These are phyloP conservation scores for Laupala kohalensis DNA, from an alignment of 1,140 invertebrate genomes.

Conservation along the genomic window DNA sequence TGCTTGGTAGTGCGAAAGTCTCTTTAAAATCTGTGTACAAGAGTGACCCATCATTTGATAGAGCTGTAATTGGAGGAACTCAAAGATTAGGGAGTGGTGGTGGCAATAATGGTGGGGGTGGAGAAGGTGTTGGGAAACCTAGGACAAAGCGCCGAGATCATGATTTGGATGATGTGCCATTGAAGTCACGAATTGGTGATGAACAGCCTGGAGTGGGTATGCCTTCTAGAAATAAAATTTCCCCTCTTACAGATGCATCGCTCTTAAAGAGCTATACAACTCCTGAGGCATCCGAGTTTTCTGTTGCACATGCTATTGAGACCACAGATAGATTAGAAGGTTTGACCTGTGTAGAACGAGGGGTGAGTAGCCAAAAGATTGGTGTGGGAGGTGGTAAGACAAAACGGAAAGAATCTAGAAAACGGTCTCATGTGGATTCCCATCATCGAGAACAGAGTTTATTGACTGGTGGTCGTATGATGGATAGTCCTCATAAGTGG, in stretches of 20 bases:
- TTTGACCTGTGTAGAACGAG: background rate
- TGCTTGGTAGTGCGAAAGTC: slow-evolving; percentile 10
- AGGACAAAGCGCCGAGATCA: slow-evolving; percentile 12
- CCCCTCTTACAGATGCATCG: background rate
- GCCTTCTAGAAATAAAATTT: background rate
- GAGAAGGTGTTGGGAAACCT: slow-evolving; percentile 9
- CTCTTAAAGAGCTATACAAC: background rate
- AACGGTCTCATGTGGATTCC: slow-evolving; percentile 4
- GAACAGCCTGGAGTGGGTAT: background rate
- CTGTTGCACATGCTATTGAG: background rate
- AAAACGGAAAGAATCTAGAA: slow-evolving; percentile 11
- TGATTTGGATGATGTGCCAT: slow-evolving; percentile 16
- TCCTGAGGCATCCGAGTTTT: background rate
- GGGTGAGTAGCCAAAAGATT: background rate
- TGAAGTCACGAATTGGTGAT: slow-evolving; percentile 12
- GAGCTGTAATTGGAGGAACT: background rate
- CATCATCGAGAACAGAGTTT: slow-evolving; percentile 12
- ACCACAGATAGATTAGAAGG: background rate
- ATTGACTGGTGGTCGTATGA: slow-evolving; percentile 12
- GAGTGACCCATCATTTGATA: slow-evolving; percentile 5
- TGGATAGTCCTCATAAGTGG: slow-evolving; percentile 1
- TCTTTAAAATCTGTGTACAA: slow-evolving; percentile 11
- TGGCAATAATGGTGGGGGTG: slow-evolving; percentile 14
- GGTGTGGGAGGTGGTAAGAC: slow-evolving; percentile 3
- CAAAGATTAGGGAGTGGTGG: slow-evolving; percentile 1